Evolutionary conservation across 2,888 invertebrate genomes (phyloP).

Genomic region (Nemotelus nigrinus): DNA sequence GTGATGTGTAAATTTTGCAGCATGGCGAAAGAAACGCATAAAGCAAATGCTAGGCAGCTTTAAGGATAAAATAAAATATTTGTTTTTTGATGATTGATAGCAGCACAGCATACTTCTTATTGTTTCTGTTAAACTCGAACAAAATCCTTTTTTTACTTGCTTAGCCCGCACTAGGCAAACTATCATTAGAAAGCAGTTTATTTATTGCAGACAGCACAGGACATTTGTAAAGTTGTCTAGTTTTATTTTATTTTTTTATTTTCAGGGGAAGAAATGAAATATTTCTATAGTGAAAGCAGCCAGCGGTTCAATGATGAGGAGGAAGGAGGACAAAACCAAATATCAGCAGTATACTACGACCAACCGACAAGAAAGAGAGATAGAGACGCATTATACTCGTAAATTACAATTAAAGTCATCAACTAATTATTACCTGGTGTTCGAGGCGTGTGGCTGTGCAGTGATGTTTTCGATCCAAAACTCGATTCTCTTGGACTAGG

Average conservation of each 20-base stretch:
- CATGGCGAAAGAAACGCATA: too few species aligned
- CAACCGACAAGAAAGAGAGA: neutral
- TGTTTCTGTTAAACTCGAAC: too few species aligned
- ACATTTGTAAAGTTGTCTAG: constrained; percentile 38
- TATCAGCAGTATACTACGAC: neutral
- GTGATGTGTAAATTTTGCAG: too few species aligned
- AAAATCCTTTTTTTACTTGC: too few species aligned
- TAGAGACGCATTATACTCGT: neutral
- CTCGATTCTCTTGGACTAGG: constrained; percentile 76
- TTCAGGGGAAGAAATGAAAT: neutral
- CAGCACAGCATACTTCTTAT: too few species aligned
- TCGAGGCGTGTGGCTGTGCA: constrained; percentile 64
- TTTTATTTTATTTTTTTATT: neutral
- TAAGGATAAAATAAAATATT: too few species aligned
- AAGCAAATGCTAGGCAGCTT: too few species aligned
- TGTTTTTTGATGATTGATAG: too few species aligned
- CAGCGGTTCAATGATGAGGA: too few species aligned
- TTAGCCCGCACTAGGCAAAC: too few species aligned
- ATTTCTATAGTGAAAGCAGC: neutral
- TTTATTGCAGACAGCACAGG: constrained; percentile 6
- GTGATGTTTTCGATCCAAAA: constrained; percentile 67
- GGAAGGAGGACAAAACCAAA: neutral
- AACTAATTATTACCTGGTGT: constrained; percentile 63
- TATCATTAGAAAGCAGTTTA: too few species aligned
- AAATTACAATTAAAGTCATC: neutral